Evolutionary conservation across 37 sponge, comb jelly and placozoan species (phyloP).

Genomic region (Chondrosia reniformis): DNA sequence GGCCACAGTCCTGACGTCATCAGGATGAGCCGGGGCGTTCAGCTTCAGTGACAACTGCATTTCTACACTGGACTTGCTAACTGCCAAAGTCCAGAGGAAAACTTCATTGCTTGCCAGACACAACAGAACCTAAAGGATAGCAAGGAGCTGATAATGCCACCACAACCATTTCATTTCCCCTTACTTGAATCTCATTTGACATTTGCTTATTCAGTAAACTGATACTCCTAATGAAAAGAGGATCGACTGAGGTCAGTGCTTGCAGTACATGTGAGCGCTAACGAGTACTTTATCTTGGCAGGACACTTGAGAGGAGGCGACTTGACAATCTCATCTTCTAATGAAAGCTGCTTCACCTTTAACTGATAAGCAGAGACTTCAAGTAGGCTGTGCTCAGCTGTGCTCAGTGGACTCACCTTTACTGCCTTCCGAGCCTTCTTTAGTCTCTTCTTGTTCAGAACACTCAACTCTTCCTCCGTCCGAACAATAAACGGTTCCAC

Average conservation of each 20-base stretch:
- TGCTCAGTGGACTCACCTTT: too few species aligned
- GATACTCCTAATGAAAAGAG: too few species aligned
- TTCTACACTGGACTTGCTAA: not conserved
- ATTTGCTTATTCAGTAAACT: too few species aligned
- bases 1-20: constrained; percentile 48
- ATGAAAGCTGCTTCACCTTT: not conserved
- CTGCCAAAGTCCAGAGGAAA: not conserved
- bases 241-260: not conserved
- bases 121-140: not conserved
- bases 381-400: too few species aligned
- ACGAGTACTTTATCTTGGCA: not conserved
- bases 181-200: too few species aligned
- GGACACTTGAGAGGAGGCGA: not conserved
- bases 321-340: not conserved
- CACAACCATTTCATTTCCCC: too few species aligned
- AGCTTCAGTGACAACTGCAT: not conserved
- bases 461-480: constrained; percentile 48
- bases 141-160: not conserved
- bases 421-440: constrained; percentile 45
- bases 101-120: not conserved
- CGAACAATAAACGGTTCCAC: constrained; percentile 66
- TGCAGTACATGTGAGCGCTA: not conserved
- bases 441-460: constrained; percentile 43
- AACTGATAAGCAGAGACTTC: not conserved
- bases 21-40: not conserved